These are phyloP conservation scores for Pseudomyrmex gracilis DNA, from an alignment of 1,140 invertebrate species.

Conservation along the genomic window DNA sequence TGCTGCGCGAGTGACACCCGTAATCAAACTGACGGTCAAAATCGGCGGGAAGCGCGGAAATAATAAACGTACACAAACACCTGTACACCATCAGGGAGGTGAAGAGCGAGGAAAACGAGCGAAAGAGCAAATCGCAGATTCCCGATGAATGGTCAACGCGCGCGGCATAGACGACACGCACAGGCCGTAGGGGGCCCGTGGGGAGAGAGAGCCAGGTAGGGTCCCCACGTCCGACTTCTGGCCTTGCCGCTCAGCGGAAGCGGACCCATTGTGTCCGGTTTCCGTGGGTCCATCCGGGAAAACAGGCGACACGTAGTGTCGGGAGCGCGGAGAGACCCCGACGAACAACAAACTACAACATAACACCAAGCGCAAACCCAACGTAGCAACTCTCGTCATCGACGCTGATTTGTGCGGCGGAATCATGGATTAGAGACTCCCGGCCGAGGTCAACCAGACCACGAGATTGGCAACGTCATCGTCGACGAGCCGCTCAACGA, in stretches of 20 bases:
- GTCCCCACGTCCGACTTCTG: slow-evolving; percentile 77
- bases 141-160: slow-evolving; percentile 66
- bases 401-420: slow-evolving; percentile 74
- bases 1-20: slow-evolving; percentile 81
- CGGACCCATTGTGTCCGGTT: slow-evolving; percentile 81
- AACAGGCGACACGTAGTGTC: slow-evolving; percentile 72
- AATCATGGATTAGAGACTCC: slow-evolving; percentile 85
- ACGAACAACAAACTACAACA: too few species aligned
- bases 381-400: slow-evolving; percentile 19
- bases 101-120: slow-evolving; percentile 19
- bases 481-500: slow-evolving; percentile 36
- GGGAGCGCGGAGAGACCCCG: not conserved
- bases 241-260: slow-evolving; percentile 83
- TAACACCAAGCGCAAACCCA: not conserved
- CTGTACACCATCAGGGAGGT: slow-evolving; percentile 15
- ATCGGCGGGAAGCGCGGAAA: slow-evolving; percentile 66
- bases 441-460: slow-evolving; percentile 74
- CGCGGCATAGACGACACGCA: slow-evolving; percentile 23
- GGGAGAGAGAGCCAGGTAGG: slow-evolving; percentile 44
- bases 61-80: slow-evolving; percentile 59
- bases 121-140: slow-evolving; percentile 59
- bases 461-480: slow-evolving; percentile 54
- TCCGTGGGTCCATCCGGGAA: slow-evolving; percentile 85
- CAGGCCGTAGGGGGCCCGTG: slow-evolving; percentile 67
- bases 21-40: slow-evolving; percentile 84